Evolutionary conservation across 2,797 vertebrate species (phyloP).

Genomic region (Pseudopleuronectes americanus): DNA sequence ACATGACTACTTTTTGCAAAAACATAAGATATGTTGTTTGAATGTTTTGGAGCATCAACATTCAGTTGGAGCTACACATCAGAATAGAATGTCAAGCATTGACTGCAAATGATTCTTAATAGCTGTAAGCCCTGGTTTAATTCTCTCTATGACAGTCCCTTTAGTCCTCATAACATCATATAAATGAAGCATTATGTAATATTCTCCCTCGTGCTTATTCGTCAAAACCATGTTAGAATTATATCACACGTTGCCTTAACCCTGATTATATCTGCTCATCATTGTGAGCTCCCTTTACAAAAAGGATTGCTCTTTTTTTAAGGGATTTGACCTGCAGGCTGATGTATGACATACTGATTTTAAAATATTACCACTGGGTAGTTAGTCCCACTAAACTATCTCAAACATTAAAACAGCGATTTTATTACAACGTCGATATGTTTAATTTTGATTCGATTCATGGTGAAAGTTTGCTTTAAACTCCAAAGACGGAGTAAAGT

Average conservation of each 20-base stretch:
- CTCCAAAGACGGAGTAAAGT: background rate
- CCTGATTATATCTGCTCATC: slow-evolving; percentile 62
- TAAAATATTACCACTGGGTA: slow-evolving; percentile 3
- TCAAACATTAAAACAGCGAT: background rate
- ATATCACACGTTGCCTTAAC: slow-evolving; percentile 58
- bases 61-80: too few species aligned
- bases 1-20: too few species aligned
- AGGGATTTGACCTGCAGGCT: slow-evolving; percentile 14
- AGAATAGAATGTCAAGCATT: slow-evolving; percentile 16
- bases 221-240: slow-evolving; percentile 67
- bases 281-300: slow-evolving; percentile 38
- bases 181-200: slow-evolving; percentile 75
- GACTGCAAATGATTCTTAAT: slow-evolving; percentile 49
- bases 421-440: background rate
- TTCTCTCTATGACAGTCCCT: slow-evolving; percentile 47
- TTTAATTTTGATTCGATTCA: background rate
- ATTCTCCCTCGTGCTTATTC: slow-evolving; percentile 51
- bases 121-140: slow-evolving; percentile 55
- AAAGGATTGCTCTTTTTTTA: slow-evolving; percentile 45
- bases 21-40: too few species aligned
- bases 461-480: too few species aligned
- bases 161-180: slow-evolving; percentile 66
- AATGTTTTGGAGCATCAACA: too few species aligned
- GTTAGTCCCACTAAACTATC: slow-evolving; percentile 1
- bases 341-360: background rate